Percentiles rank a stretch among this genome's conserved stretches.
These are phyloP conservation scores for Sebastes hubbsi DNA, from an alignment of 2,797 vertebrate species.

Conservation along the genomic window DNA sequence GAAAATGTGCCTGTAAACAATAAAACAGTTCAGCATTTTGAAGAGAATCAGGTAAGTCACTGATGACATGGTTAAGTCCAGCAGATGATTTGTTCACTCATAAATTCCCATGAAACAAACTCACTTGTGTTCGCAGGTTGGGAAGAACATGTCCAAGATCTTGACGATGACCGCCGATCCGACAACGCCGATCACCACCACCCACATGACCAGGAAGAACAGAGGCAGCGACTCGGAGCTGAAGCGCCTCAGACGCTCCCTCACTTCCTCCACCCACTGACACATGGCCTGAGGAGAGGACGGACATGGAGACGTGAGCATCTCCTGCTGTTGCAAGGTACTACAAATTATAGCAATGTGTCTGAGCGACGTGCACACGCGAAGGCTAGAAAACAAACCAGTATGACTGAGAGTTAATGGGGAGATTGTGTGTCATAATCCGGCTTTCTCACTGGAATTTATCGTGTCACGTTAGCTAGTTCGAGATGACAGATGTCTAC, in stretches of 20 bases:
- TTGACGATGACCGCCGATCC: constrained; percentile 90
- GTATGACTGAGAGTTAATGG: too few species aligned
- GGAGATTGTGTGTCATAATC: too few species aligned
- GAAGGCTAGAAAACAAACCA: too few species aligned
- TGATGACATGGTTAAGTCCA: not conserved
- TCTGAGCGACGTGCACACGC: too few species aligned
- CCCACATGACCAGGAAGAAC: constrained; percentile 90
- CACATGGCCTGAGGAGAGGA: constrained; percentile 85
- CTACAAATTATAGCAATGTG: too few species aligned
- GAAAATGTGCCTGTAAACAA: constrained; percentile 71
- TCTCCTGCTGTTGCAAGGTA: too few species aligned
- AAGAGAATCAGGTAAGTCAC: not conserved
- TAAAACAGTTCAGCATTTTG: not conserved
- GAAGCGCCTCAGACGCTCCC: constrained; percentile 86
- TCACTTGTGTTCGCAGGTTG: constrained; percentile 90
- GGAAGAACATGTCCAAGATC: constrained; percentile 89
- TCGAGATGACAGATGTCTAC: too few species aligned
- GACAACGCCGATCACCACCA: constrained; percentile 88
- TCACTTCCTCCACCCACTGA: constrained; percentile 89
- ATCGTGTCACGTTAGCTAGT: too few species aligned
- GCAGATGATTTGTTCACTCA: not conserved
- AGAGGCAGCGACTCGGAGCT: constrained; percentile 88
- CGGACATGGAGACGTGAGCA: not conserved
- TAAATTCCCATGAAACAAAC: constrained; percentile 29
- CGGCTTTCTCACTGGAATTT: too few species aligned